phyloP scores from a whole-genome alignment of 1,140 invertebrate genomes.

The Thaumetopoea pityocampa region DNA sequence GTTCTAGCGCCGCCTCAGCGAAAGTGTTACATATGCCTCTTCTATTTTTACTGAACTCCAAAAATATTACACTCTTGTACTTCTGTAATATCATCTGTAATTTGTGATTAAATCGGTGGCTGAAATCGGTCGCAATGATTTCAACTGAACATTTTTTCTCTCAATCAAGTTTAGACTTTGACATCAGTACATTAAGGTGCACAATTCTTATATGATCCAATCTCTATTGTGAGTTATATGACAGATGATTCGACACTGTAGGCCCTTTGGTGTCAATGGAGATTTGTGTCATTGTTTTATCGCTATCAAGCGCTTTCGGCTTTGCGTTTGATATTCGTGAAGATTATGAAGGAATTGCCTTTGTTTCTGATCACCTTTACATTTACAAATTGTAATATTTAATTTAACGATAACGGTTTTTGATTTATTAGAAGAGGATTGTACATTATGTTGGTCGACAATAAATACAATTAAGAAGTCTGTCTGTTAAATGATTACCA shows the following conservation, averaged over 20 bases:
- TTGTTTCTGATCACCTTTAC: not conserved
- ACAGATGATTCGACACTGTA: slow-evolving; percentile 18
- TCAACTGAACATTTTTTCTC: slow-evolving; percentile 17
- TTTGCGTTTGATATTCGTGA: slow-evolving; percentile 1
- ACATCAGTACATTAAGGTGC: slow-evolving; percentile 8
- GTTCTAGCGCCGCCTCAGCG: too few species aligned
- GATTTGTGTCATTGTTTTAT: slow-evolving; percentile 13
- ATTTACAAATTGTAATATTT: too few species aligned
- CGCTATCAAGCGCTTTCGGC: slow-evolving; percentile 1
- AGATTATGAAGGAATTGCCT: not conserved
- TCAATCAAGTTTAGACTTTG: slow-evolving; percentile 26
- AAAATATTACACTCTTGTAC: not conserved
- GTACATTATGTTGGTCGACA: too few species aligned
- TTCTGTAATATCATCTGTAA: not conserved
- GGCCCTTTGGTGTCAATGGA: slow-evolving; percentile 10
- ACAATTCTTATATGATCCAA: slow-evolving; percentile 1
- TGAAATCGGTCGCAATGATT: slow-evolving; percentile 45
- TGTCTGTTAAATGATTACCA: too few species aligned
- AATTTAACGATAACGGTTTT: too few species aligned
- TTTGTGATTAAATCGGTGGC: slow-evolving; percentile 31
- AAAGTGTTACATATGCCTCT: too few species aligned
- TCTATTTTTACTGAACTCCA: too few species aligned
- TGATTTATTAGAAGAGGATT: too few species aligned
- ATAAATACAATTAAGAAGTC: too few species aligned
- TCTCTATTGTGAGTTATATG: slow-evolving; percentile 11